phyloP scores from a whole-genome alignment of 2,888 invertebrate genomes.

The Cryptosula pallasiana region DNA sequence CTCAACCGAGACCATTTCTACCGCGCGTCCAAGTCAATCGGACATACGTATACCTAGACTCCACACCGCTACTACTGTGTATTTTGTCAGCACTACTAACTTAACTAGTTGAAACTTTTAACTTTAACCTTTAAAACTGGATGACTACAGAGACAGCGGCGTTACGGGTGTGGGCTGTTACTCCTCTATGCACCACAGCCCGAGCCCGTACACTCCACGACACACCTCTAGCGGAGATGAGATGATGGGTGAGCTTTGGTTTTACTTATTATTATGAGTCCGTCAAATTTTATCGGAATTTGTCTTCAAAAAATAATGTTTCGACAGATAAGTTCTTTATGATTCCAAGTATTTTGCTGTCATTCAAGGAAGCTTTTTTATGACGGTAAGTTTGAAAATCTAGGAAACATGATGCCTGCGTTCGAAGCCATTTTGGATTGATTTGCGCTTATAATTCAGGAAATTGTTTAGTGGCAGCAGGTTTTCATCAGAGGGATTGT shows the following conservation, averaged over 20 bases:
- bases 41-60: not conserved
- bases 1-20: conserved; percentile 20
- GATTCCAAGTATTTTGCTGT: too few species aligned
- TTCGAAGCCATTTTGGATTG: too few species aligned
- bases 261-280: too few species aligned
- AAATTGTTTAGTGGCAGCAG: too few species aligned
- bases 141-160: conserved; percentile 8
- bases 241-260: conserved; percentile 19
- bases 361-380: too few species aligned
- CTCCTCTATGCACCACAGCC: not conserved
- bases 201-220: not conserved
- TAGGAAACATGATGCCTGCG: too few species aligned
- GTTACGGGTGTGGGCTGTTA: not conserved
- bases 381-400: too few species aligned
- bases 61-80: not conserved
- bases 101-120: not conserved
- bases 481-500: too few species aligned
- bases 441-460: too few species aligned
- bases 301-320: too few species aligned
- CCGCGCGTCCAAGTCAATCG: not conserved
- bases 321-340: too few species aligned
- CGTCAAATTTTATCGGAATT: too few species aligned
- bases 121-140: not conserved
- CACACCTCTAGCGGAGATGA: not conserved
- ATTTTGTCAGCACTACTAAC: not conserved